A percentile compares a stretch with the other conserved stretches of the same genome.
Evolutionary conservation across 2,113 vertebrate species (phyloP).

Genomic region (Pelobates fuscus): DNA sequence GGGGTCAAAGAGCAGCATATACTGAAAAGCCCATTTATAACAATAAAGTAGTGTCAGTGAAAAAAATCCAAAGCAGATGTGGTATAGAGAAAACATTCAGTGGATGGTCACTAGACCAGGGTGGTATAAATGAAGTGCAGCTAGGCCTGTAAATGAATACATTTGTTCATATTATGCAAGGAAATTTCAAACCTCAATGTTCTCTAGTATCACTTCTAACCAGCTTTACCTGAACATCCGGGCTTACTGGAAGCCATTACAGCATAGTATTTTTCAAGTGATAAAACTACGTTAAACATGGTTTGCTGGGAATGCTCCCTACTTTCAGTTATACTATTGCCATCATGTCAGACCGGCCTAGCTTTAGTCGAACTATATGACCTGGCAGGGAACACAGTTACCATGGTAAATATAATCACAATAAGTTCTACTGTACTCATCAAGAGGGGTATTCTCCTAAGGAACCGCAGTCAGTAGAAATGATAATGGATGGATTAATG

Average conservation of each 20-base stretch:
- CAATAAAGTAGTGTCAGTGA: slow-evolving; percentile 44
- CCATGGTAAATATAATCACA: too few relatives aligned
- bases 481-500: too few relatives aligned
- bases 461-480: too few relatives aligned
- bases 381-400: too few relatives aligned
- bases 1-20: slow-evolving; percentile 41
- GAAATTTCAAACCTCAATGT: slow-evolving; percentile 6
- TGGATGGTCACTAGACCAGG: slow-evolving; percentile 21
- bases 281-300: too few relatives aligned
- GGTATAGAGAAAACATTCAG: slow-evolving; percentile 21
- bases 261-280: too few relatives aligned
- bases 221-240: not conserved
- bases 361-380: too few relatives aligned
- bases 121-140: slow-evolving; percentile 21
- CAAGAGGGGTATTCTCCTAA: too few relatives aligned
- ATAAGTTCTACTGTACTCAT: too few relatives aligned
- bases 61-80: slow-evolving; percentile 46
- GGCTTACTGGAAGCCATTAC: not conserved
- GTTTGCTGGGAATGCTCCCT: too few relatives aligned
- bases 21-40: slow-evolving; percentile 47
- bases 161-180: slow-evolving; percentile 33
- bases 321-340: too few relatives aligned
- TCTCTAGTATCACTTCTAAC: not conserved
- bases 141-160: slow-evolving; percentile 3
- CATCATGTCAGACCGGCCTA: too few relatives aligned